Conservation (phyloP, 2,797 vertebrate species). For the Novumbra hubbsi region DNA sequence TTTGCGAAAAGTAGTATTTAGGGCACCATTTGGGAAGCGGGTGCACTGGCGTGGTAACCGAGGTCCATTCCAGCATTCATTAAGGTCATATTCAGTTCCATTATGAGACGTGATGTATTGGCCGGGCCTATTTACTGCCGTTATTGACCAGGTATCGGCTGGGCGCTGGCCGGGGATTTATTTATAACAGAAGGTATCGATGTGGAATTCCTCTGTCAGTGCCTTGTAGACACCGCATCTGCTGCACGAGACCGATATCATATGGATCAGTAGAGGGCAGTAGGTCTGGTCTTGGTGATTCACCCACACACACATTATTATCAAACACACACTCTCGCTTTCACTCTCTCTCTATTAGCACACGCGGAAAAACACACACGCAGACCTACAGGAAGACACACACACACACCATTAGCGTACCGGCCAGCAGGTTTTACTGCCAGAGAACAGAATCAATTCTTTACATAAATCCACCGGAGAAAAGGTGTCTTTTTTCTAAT, state of each 20-base stretch:
- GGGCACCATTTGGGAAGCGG: not conserved
- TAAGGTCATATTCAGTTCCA: slow-evolving; percentile 43
- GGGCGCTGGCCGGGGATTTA: slow-evolving; percentile 57
- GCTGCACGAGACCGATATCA: slow-evolving; percentile 67
- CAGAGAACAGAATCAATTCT: slow-evolving; percentile 62
- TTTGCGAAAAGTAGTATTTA: not conserved
- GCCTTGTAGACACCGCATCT: slow-evolving; percentile 55
- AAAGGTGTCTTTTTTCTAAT: slow-evolving; percentile 64
- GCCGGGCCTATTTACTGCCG: slow-evolving; percentile 36
- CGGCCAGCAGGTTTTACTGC: slow-evolving; percentile 65
- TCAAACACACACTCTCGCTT: no score
- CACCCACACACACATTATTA: no score
- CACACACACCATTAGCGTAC: slow-evolving; percentile 72
- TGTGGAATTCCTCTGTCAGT: slow-evolving; percentile 61
- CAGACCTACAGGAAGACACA: no score
- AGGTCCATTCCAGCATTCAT: slow-evolving; percentile 4
- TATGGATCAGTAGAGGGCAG: slow-evolving; percentile 64
- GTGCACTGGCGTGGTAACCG: not conserved
- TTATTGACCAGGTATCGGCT: slow-evolving; percentile 56
- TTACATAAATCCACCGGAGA: slow-evolving; percentile 68
- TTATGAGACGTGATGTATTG: slow-evolving; percentile 33
- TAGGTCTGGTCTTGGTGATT: no score
- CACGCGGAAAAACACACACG: slow-evolving; percentile 36
- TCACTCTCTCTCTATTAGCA: slow-evolving; percentile 12
- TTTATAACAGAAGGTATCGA: slow-evolving; percentile 71